A percentile compares a stretch with the other conserved stretches of the same genome.
Evolutionary conservation across 2,797 vertebrate genomes (phyloP).

Genomic region (Euphonia xanthogaster): DNA sequence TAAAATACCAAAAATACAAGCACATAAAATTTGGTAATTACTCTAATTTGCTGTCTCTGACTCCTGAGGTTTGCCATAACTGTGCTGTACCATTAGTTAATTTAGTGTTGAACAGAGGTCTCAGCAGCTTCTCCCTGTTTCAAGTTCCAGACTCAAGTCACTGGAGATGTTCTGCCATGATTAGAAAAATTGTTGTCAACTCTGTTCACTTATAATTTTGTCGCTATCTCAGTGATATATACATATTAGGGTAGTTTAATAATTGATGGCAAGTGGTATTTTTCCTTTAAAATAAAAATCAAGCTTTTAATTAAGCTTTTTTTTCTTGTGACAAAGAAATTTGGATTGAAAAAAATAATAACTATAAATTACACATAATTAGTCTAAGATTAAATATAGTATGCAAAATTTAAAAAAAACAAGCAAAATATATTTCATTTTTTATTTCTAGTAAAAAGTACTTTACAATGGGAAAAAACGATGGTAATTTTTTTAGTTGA

Average conservation of each 20-base stretch:
- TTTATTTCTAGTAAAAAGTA: constrained; percentile 9
- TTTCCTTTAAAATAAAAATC: neutral
- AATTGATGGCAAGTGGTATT: neutral
- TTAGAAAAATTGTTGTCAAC: neutral
- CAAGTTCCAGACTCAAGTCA: neutral
- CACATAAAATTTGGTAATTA: neutral
- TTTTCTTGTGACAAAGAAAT: neutral
- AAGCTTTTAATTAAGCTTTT: neutral
- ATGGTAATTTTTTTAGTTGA: neutral
- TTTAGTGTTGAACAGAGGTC: neutral
- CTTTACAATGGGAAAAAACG: neutral
- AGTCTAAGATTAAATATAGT: neutral
- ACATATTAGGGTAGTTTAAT: fast-evolving
- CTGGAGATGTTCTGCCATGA: neutral
- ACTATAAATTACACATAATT: neutral
- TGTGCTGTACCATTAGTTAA: neutral
- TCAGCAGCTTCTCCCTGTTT: neutral
- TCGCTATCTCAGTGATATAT: neutral
- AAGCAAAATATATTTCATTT: neutral
- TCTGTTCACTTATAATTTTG: neutral
- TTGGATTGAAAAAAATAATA: neutral
- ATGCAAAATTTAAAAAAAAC: neutral
- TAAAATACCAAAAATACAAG: neutral
- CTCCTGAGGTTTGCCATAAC: neutral
- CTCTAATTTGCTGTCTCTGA: neutral